phyloP scores from a whole-genome alignment of 37 sponge, comb jelly and placozoan genomes.

The Dysidea cf. avara region DNA sequence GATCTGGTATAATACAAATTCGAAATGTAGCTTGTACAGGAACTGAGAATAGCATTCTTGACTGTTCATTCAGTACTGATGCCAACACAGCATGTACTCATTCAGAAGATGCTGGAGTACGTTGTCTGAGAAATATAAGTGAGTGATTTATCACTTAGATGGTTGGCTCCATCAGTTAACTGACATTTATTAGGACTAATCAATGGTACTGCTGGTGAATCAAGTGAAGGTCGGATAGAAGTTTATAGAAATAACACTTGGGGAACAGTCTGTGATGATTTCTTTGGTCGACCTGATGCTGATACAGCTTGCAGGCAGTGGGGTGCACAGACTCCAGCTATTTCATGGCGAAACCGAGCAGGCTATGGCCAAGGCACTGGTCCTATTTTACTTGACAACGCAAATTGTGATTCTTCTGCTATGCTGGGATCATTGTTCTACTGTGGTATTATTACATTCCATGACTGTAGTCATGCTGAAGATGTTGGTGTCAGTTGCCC shows the following conservation, averaged over 20 bases:
- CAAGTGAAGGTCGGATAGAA: constrained; percentile 15
- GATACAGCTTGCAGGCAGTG: constrained; percentile 14
- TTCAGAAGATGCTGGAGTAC: constrained; percentile 29
- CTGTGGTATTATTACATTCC: neutral
- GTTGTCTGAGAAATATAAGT: constrained; percentile 3
- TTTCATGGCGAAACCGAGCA: neutral
- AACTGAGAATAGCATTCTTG: constrained; percentile 3
- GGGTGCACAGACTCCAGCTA: neutral
- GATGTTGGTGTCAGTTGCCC: constrained; percentile 17
- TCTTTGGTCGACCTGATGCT: constrained; percentile 3
- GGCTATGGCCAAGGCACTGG: constrained; percentile 15
- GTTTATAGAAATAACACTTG: neutral
- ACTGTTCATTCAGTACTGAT: neutral
- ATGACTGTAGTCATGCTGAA: constrained; percentile 2
- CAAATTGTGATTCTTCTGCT: constrained; percentile 1
- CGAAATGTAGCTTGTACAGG: constrained; percentile 10
- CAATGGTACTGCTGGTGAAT: neutral
- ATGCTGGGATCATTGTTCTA: neutral
- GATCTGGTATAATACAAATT: neutral
- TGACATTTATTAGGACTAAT: neutral
- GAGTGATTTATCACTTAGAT: no score
- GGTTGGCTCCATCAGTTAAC: no score
- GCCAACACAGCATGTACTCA: constrained; percentile 18
- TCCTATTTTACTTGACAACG: neutral
- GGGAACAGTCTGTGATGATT: constrained; percentile 23